A percentile compares a stretch with the other conserved stretches of the same genome.
These are phyloP conservation scores for Spodoptera frugiperda DNA, from an alignment of 1,140 invertebrate genomes.

Conservation along the genomic window DNA sequence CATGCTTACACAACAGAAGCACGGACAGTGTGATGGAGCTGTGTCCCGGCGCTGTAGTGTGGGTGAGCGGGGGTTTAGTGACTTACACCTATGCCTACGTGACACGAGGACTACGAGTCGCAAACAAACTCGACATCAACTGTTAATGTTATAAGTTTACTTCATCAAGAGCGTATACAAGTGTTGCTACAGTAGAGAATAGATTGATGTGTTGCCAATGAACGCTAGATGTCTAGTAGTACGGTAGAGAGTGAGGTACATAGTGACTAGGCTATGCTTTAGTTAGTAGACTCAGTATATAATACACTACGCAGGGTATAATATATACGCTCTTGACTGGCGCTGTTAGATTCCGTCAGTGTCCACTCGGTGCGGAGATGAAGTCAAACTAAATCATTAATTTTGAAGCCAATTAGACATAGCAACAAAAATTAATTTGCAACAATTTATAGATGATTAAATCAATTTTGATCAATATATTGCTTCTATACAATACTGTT, in stretches of 20 bases:
- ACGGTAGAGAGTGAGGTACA: too few relatives aligned
- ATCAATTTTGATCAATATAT: too few relatives aligned
- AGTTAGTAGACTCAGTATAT: neutral
- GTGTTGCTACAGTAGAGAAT: neutral
- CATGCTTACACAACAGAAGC: neutral
- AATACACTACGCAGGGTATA: neutral
- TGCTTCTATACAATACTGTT: too few relatives aligned
- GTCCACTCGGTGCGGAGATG: too few relatives aligned
- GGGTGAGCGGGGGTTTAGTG: constrained; percentile 9
- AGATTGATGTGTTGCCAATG: neutral
- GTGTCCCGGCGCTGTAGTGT: neutral
- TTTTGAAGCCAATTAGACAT: too few relatives aligned
- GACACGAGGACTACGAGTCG: constrained; percentile 24
- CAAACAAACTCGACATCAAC: constrained; percentile 27
- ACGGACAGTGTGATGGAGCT: neutral
- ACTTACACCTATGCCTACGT: constrained; percentile 29
- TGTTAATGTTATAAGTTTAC: constrained; percentile 1
- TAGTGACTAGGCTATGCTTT: too few relatives aligned
- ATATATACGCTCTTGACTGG: constrained; percentile 32
- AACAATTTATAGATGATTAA: too few relatives aligned
- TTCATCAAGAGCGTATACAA: constrained; percentile 39
- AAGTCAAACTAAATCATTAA: too few relatives aligned
- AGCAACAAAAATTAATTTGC: too few relatives aligned
- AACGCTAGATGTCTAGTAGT: too few relatives aligned
- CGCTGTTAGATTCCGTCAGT: constrained; percentile 18